Evolutionary conservation across 2,113 vertebrate species (phyloP).

Genomic region (Drymodes brunneopygia): DNA sequence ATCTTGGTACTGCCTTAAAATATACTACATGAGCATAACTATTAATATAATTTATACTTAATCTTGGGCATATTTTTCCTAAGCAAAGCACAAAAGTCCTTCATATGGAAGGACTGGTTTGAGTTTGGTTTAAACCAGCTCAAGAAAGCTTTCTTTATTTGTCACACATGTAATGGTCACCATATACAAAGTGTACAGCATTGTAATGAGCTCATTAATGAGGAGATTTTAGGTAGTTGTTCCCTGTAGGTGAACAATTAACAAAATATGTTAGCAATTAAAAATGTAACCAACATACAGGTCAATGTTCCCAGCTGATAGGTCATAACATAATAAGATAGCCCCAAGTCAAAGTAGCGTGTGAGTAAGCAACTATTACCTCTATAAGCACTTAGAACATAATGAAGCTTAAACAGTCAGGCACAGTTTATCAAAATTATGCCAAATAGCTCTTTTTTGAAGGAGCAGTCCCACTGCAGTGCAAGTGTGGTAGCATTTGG

Average conservation of each 20-base stretch:
- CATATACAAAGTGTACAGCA: neutral
- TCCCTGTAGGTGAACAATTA: slow-evolving; percentile 63
- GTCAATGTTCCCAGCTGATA: slow-evolving; percentile 26
- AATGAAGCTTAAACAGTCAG: slow-evolving; percentile 18
- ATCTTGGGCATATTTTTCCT: neutral
- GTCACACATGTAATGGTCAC: neutral
- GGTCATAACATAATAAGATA: slow-evolving; percentile 16
- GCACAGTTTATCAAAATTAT: slow-evolving; percentile 21
- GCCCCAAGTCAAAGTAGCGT: slow-evolving; percentile 30
- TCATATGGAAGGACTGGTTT: slow-evolving; percentile 3
- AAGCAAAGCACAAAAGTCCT: neutral
- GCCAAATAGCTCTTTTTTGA: neutral
- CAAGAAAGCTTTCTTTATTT: neutral
- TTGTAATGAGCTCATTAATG: slow-evolving; percentile 66
- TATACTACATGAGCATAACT: neutral
- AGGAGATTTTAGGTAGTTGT: neutral
- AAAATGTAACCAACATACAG: slow-evolving; percentile 4
- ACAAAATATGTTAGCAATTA: slow-evolving; percentile 59
- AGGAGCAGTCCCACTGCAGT: slow-evolving; percentile 18
- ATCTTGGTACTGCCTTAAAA: neutral
- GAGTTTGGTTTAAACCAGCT: slow-evolving; percentile 44
- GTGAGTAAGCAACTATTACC: slow-evolving; percentile 53
- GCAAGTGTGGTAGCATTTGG: neutral
- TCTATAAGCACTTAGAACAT: neutral
- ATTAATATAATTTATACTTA: neutral